These are phyloP conservation scores for Telmatherina bonti DNA, from an alignment of 2,797 vertebrate genomes.

Conservation along the genomic window DNA sequence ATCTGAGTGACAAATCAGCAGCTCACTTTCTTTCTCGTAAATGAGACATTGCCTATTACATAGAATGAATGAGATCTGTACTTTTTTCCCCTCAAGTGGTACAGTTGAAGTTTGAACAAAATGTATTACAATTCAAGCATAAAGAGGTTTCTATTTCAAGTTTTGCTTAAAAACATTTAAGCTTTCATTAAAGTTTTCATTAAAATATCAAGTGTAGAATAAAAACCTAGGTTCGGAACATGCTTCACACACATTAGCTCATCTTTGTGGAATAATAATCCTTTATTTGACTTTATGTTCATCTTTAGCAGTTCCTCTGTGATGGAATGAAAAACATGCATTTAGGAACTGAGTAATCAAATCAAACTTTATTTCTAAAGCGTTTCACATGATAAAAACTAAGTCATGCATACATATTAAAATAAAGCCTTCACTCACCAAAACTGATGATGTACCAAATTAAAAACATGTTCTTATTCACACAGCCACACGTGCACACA, in stretches of 20 bases:
- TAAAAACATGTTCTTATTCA: too few relatives aligned
- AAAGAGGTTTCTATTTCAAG: slow-evolving; percentile 28
- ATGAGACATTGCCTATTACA: slow-evolving; percentile 47
- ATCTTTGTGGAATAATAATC: slow-evolving; percentile 40
- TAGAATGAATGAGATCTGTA: slow-evolving; percentile 20
- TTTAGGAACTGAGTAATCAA: slow-evolving; percentile 40
- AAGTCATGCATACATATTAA: too few relatives aligned
- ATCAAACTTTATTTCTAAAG: too few relatives aligned
- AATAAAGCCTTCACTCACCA: too few relatives aligned
- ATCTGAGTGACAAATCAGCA: slow-evolving; percentile 51
- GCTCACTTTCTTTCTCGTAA: slow-evolving; percentile 43
- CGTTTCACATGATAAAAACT: too few relatives aligned
- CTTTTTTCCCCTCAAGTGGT: slow-evolving; percentile 44
- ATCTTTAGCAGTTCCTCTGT: slow-evolving; percentile 42
- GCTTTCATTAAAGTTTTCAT: slow-evolving; percentile 31
- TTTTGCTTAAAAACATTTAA: slow-evolving; percentile 10
- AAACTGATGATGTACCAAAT: too few relatives aligned
- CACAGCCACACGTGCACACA: too few relatives aligned
- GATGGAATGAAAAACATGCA: slow-evolving; percentile 46
- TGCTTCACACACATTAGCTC: slow-evolving; percentile 22
- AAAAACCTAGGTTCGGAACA: slow-evolving; percentile 31
- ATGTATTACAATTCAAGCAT: slow-evolving; percentile 43
- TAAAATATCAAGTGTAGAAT: slow-evolving; percentile 34
- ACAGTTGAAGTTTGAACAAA: slow-evolving; percentile 36
- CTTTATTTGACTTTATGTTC: slow-evolving; percentile 54